A percentile compares a stretch with the other conserved stretches of the same genome.
Evolutionary conservation across 2,797 vertebrate genomes (phyloP).

Genomic region (Squalus acanthias): DNA sequence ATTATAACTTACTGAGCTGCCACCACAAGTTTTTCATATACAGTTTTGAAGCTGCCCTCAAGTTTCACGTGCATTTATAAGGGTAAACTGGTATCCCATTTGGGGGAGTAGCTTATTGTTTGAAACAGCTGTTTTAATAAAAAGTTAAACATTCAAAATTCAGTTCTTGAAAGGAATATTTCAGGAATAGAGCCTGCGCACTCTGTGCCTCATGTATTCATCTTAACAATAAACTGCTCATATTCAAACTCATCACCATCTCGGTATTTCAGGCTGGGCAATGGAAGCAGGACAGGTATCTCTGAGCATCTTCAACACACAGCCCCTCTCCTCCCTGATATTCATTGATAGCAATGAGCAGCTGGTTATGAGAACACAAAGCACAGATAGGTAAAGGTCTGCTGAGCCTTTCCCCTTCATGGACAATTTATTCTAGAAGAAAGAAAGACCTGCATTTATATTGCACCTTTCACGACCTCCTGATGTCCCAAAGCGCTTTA

Average conservation of each 20-base stretch:
- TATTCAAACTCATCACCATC: background rate
- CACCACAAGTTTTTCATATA: background rate
- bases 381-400: background rate
- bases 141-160: background rate
- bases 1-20: background rate
- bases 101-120: background rate
- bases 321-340: background rate
- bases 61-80: background rate
- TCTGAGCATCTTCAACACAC: background rate
- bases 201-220: background rate
- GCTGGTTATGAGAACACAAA: background rate
- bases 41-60: background rate
- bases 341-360: background rate
- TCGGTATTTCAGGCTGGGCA: background rate
- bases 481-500: background rate
- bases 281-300: background rate
- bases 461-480: background rate
- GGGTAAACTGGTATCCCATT: background rate
- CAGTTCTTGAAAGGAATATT: background rate
- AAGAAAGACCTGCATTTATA: background rate
- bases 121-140: background rate
- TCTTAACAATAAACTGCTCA: background rate
- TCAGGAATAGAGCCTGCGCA: background rate
- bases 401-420: background rate
- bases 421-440: background rate